phyloP scores from a whole-genome alignment of 1,140 invertebrate species.

The Penaeus vannamei region DNA sequence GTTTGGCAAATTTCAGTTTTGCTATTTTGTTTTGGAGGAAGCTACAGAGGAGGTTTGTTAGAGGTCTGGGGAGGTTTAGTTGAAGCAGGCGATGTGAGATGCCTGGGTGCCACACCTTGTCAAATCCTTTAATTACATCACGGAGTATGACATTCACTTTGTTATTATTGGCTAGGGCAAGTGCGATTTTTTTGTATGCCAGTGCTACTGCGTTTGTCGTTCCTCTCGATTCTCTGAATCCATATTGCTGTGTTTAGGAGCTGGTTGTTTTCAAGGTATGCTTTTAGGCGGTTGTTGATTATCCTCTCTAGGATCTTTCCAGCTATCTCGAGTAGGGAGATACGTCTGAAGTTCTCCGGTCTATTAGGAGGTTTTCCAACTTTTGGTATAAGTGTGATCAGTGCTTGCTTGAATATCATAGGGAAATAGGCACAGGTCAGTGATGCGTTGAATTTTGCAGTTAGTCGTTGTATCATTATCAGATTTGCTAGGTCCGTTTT shows the following conservation, averaged over 20 bases:
- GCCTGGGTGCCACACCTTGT: conserved; percentile 14
- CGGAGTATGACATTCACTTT: too few relatives aligned
- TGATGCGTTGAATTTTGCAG: too few relatives aligned
- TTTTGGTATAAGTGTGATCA: not conserved
- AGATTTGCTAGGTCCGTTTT: too few relatives aligned
- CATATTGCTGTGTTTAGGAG: not conserved
- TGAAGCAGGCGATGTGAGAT: too few relatives aligned
- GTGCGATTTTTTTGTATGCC: not conserved
- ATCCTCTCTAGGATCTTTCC: not conserved
- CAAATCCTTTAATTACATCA: conserved; percentile 19
- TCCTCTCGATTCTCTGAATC: not conserved
- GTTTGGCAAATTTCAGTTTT: not conserved
- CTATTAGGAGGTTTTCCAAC: not conserved
- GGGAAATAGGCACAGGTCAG: too few relatives aligned
- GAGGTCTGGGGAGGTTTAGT: too few relatives aligned
- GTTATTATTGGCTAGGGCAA: not conserved
- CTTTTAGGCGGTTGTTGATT: not conserved
- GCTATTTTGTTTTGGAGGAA: conserved; percentile 1
- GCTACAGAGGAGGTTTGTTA: not conserved
- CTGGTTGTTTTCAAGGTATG: not conserved
- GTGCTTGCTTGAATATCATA: too few relatives aligned
- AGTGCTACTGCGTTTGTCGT: not conserved
- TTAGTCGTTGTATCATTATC: too few relatives aligned
- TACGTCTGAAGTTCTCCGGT: not conserved
- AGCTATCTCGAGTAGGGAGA: conserved; percentile 14